Conservation (phyloP, 2,797 vertebrate genomes). For the Tolypeutes matacus region DNA sequence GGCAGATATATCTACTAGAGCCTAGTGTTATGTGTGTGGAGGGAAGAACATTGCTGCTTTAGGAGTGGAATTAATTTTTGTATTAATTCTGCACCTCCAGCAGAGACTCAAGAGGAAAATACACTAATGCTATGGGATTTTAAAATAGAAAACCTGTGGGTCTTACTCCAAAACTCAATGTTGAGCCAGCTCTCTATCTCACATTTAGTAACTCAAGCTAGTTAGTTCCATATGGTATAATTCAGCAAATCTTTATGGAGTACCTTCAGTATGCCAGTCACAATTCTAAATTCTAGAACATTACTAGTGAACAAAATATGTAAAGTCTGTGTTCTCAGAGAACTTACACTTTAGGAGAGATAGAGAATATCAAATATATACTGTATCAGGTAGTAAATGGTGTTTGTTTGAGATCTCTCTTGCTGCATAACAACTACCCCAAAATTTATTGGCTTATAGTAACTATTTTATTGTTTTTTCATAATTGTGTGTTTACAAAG, state of each 20-base stretch:
- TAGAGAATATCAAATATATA: background rate
- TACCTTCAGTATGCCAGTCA: background rate
- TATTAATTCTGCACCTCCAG: background rate
- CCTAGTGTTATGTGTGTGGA: background rate
- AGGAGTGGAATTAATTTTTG: background rate
- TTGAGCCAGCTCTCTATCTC: background rate
- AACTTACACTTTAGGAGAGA: slow-evolving; percentile 6
- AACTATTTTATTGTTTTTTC: slow-evolving; percentile 8
- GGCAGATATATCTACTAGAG: background rate
- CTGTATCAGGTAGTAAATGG: background rate
- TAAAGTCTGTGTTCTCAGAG: background rate
- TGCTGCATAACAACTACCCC: background rate
- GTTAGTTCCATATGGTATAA: slow-evolving; percentile 32
- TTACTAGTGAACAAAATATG: background rate
- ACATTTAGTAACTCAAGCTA: background rate
- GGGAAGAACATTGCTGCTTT: background rate
- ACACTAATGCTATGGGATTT: background rate
- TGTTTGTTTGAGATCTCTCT: slow-evolving; percentile 30
- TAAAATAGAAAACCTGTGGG: background rate
- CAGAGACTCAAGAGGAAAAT: background rate
- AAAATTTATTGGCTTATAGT: background rate
- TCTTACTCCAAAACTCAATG: background rate
- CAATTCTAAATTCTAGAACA: background rate
- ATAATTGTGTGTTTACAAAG: background rate
- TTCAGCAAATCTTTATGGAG: background rate